A percentile compares a stretch with the other conserved stretches of the same genome.
These are phyloP conservation scores for Sebastes jordani DNA, from an alignment of 2,797 vertebrate species.

Conservation along the genomic window DNA sequence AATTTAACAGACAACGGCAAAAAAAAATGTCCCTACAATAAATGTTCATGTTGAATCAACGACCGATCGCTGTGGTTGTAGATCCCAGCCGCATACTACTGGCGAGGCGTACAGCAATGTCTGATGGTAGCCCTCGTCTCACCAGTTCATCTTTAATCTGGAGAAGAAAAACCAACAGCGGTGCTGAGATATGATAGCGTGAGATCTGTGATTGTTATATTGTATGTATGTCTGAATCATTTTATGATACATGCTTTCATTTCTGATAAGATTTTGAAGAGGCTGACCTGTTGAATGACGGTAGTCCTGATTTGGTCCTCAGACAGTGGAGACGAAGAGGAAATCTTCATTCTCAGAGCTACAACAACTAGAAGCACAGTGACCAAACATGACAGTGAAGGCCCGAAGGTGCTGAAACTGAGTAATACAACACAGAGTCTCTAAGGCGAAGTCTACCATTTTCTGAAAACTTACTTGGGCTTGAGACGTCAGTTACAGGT, in stretches of 20 bases:
- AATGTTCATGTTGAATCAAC: background rate
- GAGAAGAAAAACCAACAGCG: background rate
- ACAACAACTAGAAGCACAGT: constrained; percentile 4
- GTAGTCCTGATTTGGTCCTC: background rate
- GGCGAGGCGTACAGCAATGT: background rate
- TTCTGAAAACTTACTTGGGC: background rate
- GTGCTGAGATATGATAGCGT: background rate
- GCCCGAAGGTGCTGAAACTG: background rate
- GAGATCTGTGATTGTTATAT: background rate
- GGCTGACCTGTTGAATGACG: background rate
- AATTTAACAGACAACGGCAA: too few relatives aligned
- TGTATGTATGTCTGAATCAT: background rate
- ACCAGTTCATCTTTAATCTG: constrained; percentile 26
- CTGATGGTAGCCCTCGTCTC: background rate
- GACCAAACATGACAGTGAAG: background rate
- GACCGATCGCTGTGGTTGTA: background rate
- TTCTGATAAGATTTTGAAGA: background rate
- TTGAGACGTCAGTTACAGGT: background rate
- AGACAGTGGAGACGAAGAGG: background rate
- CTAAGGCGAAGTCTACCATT: background rate
- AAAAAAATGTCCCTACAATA: too few relatives aligned
- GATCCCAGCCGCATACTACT: accelerated
- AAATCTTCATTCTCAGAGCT: background rate
- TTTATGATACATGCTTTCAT: background rate
- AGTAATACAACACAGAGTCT: background rate